Percentiles rank a stretch among this genome's conserved stretches.
Conservation (phyloP, 2,888 invertebrate species). For the Epistrophe eligans region DNA sequence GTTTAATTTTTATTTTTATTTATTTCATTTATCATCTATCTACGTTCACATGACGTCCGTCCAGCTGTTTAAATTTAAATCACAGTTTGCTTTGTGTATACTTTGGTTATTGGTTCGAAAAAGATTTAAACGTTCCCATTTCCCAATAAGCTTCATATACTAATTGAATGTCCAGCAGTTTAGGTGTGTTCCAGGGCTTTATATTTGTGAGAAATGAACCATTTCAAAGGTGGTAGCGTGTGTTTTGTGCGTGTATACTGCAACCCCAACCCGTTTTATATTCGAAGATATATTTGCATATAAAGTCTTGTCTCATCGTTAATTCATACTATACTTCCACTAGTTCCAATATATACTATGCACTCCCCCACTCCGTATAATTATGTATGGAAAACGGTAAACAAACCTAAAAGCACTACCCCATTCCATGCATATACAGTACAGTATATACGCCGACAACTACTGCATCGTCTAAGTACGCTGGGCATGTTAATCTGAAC, state of each 20-base stretch:
- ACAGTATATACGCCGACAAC: background rate
- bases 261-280: conserved; percentile 20
- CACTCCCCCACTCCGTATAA: conserved; percentile 23
- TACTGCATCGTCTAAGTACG: conserved; percentile 56
- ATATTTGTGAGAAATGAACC: conserved; percentile 5
- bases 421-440: conserved; percentile 19
- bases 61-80: conserved; percentile 21
- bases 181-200: conserved; percentile 28
- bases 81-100: background rate
- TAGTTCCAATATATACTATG: conserved; percentile 29
- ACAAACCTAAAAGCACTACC: conserved; percentile 38
- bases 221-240: background rate
- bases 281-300: conserved; percentile 34
- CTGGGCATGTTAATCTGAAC: conserved; percentile 71
- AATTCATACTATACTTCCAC: conserved; percentile 19
- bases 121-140: conserved; percentile 21
- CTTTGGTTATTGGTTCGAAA: background rate
- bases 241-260: background rate
- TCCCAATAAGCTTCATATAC: conserved; percentile 35
- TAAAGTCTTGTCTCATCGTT: conserved; percentile 42
- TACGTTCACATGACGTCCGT: conserved; percentile 28
- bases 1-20: background rate
- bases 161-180: conserved; percentile 58
- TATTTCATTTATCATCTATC: conserved; percentile 6
- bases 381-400: conserved; percentile 4